Conservation (phyloP, 2,113 vertebrate genomes). For the Cavia aperea region DNA sequence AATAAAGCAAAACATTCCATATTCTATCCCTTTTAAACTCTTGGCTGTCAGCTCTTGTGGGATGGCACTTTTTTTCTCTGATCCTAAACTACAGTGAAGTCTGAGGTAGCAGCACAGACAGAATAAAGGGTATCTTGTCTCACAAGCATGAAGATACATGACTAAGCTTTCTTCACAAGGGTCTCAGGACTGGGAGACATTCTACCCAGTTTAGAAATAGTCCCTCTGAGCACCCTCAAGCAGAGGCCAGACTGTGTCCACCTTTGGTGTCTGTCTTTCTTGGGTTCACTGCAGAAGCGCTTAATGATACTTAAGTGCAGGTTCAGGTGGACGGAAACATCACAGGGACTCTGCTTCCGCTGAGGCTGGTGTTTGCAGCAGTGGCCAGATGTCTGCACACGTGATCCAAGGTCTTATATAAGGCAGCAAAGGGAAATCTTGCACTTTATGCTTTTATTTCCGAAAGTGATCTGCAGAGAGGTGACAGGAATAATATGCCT, state of each 20-base stretch:
- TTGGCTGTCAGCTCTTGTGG: neutral
- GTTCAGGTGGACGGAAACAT: neutral
- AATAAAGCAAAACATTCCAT: neutral
- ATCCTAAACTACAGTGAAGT: neutral
- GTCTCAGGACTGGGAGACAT: neutral
- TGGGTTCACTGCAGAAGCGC: neutral
- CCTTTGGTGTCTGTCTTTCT: neutral
- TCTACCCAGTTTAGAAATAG: neutral
- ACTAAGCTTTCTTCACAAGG: neutral
- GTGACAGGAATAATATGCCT: neutral
- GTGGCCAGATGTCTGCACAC: neutral
- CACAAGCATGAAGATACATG: neutral
- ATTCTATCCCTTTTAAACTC: neutral
- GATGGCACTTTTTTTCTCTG: too few species aligned
- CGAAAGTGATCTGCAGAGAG: neutral
- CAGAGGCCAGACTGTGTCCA: neutral
- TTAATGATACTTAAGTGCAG: fast-evolving
- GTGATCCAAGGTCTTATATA: neutral
- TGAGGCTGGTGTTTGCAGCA: neutral
- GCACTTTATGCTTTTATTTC: neutral
- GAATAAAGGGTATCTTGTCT: neutral
- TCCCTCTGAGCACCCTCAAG: too few species aligned
- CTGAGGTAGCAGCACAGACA: neutral
- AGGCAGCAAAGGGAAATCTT: neutral
- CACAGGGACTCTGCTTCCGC: neutral